Percentiles rank a stretch among this genome's conserved stretches.
Conservation (phyloP, 2,113 vertebrate genomes). For the Manacus vitellinus region DNA sequence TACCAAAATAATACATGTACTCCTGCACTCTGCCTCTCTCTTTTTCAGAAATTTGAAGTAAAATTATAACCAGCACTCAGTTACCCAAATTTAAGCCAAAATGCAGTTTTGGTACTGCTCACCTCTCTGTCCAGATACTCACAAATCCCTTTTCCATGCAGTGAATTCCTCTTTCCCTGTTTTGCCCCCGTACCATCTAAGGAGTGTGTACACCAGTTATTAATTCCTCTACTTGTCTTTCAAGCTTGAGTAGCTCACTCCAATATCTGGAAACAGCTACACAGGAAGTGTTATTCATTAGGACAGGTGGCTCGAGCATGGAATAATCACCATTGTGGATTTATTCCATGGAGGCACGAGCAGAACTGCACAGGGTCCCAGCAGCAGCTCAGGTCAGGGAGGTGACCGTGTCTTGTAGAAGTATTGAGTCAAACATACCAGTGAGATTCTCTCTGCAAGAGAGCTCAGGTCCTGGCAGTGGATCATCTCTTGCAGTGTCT, state of each 20-base stretch:
- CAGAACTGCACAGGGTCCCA: neutral
- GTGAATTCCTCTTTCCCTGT: neutral
- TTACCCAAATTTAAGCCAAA: neutral
- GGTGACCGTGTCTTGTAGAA: neutral
- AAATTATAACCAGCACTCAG: neutral
- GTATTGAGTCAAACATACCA: rapidly evolving
- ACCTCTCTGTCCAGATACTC: neutral
- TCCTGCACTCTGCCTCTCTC: neutral
- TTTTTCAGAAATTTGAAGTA: neutral
- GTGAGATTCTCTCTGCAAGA: neutral
- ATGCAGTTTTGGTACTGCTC: neutral
- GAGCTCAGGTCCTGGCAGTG: neutral
- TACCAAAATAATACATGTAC: neutral
- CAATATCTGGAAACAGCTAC: neutral
- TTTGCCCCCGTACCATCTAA: neutral
- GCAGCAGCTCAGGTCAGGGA: neutral
- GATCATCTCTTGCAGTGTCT: neutral
- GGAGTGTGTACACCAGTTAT: neutral
- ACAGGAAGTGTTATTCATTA: neutral
- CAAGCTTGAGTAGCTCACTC: slow-evolving; percentile 42
- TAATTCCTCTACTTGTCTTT: slow-evolving; percentile 43
- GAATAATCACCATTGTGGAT: slow-evolving; percentile 20
- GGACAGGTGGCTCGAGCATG: neutral
- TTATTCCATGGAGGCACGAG: neutral
- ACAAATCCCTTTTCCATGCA: neutral